Conservation (phyloP, 2,113 vertebrate species). For the Bungarus multicinctus region DNA sequence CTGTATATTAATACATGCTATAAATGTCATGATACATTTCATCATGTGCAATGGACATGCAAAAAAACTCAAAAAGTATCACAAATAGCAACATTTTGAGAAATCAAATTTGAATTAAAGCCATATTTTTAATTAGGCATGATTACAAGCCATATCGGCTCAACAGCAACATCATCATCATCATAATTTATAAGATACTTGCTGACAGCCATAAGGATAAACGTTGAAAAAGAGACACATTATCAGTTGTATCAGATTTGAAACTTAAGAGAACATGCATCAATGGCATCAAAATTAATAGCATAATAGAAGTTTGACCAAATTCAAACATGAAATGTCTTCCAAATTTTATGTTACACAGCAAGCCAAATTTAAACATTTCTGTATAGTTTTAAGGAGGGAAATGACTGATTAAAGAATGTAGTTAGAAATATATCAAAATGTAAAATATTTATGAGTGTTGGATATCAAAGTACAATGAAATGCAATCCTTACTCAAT, state of each 20-base stretch:
- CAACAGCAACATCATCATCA: too few species aligned
- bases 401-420: not conserved
- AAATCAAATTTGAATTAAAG: not conserved
- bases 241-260: not conserved
- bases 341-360: not conserved
- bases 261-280: not conserved
- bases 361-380: not conserved
- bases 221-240: not conserved
- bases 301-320: not conserved
- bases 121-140: not conserved
- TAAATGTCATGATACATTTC: not conserved
- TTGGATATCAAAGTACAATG: not conserved
- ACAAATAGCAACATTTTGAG: not conserved
- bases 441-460: not conserved
- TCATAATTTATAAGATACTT: not conserved
- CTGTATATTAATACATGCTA: not conserved
- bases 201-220: not conserved
- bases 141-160: not conserved
- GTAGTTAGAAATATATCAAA: not conserved
- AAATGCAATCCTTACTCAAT: not conserved
- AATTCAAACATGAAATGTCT: not conserved
- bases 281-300: not conserved
- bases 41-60: not conserved
- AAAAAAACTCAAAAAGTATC: not conserved
- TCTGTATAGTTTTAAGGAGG: not conserved